phyloP scores from a whole-genome alignment of 30 jellyfish, hydroid and myxozoan species.

The Cassiopea andromeda region DNA sequence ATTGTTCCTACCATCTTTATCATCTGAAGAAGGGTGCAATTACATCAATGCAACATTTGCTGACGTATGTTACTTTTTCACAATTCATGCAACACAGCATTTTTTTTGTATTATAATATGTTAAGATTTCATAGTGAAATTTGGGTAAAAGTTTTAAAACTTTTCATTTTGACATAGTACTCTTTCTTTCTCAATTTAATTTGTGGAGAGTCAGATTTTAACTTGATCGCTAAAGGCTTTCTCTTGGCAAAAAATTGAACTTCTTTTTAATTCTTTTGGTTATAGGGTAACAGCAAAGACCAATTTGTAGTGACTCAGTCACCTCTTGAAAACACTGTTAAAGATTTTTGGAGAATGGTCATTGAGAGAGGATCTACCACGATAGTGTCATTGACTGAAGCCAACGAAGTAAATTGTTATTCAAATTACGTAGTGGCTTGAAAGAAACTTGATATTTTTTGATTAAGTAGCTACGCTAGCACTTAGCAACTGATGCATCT shows the following conservation, averaged over 20 bases:
- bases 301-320: conserved; percentile 73
- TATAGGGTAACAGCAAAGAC: conserved; percentile 74
- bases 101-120: too few relatives aligned
- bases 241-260: too few relatives aligned
- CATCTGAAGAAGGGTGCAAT: conserved; percentile 62
- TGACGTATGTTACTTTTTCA: conserved; percentile 54
- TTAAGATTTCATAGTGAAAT: too few relatives aligned
- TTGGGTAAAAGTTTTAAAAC: too few relatives aligned
- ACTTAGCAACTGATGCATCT: too few relatives aligned
- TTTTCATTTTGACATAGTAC: too few relatives aligned
- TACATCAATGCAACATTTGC: conserved; percentile 76
- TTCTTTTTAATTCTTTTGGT: background rate
- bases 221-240: too few relatives aligned
- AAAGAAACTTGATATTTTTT: background rate
- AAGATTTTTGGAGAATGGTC: conserved; percentile 77
- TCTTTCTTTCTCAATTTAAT: too few relatives aligned
- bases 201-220: too few relatives aligned
- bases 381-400: conserved; percentile 54
- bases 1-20: conserved; percentile 65
- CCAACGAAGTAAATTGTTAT: conserved; percentile 27
- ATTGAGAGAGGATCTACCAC: conserved; percentile 51
- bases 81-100: background rate
- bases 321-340: conserved; percentile 64
- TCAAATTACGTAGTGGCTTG: background rate
- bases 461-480: too few relatives aligned